Conservation (phyloP, 1,140 invertebrate species). For the Acromyrmex heyeri region DNA sequence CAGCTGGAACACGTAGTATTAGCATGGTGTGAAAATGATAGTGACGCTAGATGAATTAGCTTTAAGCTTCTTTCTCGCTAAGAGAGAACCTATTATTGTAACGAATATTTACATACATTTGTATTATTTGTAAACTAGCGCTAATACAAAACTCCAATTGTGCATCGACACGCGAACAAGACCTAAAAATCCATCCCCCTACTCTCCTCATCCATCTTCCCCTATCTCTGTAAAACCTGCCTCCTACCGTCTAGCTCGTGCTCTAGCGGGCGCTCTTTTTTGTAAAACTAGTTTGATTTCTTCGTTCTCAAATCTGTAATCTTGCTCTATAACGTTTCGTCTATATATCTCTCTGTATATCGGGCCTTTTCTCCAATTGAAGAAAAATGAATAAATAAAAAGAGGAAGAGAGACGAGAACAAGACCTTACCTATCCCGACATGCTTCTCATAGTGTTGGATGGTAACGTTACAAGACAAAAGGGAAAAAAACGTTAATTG, state of each 20-base stretch:
- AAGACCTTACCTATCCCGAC: slow-evolving; percentile 82
- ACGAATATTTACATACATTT: slow-evolving; percentile 86
- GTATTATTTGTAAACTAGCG: slow-evolving; percentile 85
- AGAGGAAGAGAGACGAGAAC: slow-evolving; percentile 56
- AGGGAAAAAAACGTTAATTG: slow-evolving; percentile 85
- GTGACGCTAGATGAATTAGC: slow-evolving; percentile 84
- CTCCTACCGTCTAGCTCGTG: slow-evolving; percentile 58
- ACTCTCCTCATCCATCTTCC: slow-evolving; percentile 22
- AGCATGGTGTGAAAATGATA: slow-evolving; percentile 83
- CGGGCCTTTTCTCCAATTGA: slow-evolving; percentile 80
- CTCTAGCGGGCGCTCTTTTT: slow-evolving; percentile 62
- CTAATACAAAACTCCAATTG: slow-evolving; percentile 86
- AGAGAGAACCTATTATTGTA: slow-evolving; percentile 82
- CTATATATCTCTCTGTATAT: slow-evolving; percentile 82
- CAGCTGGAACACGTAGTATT: slow-evolving; percentile 78
- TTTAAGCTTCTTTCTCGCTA: slow-evolving; percentile 81
- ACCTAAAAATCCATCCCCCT: slow-evolving; percentile 35
- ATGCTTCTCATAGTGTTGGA: slow-evolving; percentile 84
- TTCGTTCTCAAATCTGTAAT: slow-evolving; percentile 73
- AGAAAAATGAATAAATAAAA: slow-evolving; percentile 56
- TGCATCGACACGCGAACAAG: slow-evolving; percentile 79
- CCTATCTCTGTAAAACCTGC: slow-evolving; percentile 27
- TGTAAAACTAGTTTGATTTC: slow-evolving; percentile 66
- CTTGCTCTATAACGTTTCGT: slow-evolving; percentile 78
- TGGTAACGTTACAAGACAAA: slow-evolving; percentile 84